Evolutionary conservation across 1,140 invertebrate genomes (phyloP).

Genomic region (Physella acuta): DNA sequence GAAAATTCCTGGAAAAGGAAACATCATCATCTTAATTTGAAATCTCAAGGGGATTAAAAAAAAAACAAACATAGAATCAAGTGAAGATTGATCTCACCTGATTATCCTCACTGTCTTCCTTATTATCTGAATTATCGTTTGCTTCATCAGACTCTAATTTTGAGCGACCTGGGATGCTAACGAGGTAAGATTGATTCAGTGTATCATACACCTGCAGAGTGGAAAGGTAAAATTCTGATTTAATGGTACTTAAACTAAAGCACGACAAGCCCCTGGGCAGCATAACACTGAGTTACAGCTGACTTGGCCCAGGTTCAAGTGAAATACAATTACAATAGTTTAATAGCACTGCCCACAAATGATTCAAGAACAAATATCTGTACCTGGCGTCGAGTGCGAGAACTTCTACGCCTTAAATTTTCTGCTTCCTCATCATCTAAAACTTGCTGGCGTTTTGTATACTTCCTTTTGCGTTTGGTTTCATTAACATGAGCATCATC

Average conservation of each 20-base stretch:
- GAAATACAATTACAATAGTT: too few species aligned
- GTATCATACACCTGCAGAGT: conserved; percentile 21
- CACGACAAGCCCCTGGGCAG: too few species aligned
- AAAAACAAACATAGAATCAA: neutral
- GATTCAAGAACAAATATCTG: too few species aligned
- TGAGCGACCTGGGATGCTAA: conserved; percentile 7
- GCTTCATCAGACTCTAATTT: conserved; percentile 2
- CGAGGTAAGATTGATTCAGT: conserved; percentile 16
- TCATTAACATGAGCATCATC: conserved; percentile 7
- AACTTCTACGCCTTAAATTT: conserved; percentile 12
- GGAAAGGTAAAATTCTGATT: conserved; percentile 8
- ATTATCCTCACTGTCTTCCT: conserved; percentile 37
- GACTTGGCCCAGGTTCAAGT: too few species aligned
- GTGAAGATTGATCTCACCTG: neutral
- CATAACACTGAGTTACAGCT: too few species aligned
- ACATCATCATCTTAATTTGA: neutral
- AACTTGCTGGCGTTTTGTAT: neutral
- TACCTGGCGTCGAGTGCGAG: conserved; percentile 15
- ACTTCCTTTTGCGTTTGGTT: neutral
- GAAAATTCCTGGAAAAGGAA: conserved; percentile 34
- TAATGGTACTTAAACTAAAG: too few species aligned
- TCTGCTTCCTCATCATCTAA: conserved; percentile 7
- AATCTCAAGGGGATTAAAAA: neutral
- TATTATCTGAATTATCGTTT: conserved; percentile 23
- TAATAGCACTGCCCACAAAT: too few species aligned